Evolutionary conservation across 2,888 invertebrate genomes (phyloP), one percentile per base, ranked within the genome.

Genomic region (Desoria tigrina): DNA sequence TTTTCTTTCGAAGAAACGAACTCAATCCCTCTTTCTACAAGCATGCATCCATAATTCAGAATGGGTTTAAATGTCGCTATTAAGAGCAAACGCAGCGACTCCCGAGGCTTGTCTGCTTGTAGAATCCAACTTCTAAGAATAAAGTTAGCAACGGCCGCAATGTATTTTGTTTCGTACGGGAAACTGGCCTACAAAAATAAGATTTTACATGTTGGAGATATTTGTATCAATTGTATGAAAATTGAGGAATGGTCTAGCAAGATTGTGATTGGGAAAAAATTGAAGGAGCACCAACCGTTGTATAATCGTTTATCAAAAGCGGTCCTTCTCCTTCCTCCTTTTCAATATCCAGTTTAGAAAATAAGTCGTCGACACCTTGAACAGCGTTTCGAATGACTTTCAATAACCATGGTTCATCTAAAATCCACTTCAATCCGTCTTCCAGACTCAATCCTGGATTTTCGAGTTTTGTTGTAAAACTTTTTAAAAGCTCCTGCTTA

Each of bases 391-490:
- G 59, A 6, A 63, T 50, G 6, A 67, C 24, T 16, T 56, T 59
- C 9, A 14, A 1, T 16, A 67, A 24, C 60, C 63, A 63, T 1
- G 51, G 56, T 2, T 26, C 50, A 7, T 61, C 63, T 18, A 67
- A 45, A 18, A 67, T 45, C 63, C 63, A 67, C 24, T 66, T 66
- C 39, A 54, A 9, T 0, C 66, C 66, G 1, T 66, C 59, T 18
- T 55, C 62, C 21, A 37, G 63, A 4, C 28, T 24, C 4, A 42
- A 3, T 7, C 14, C 39, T 1, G 53, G 37, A 28, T 59, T 45
- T 32, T 59, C 27, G 23, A 66, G 49, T 9, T 60, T 58, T 1
- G 42, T 27, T 1, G 66, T 24, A 26, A 66, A 66, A 32, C 45
- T 39, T 7, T 39, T 49, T 16, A 66, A 61, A 37, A 66, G 42